These are phyloP conservation scores for Electrophaes corylata DNA, from an alignment of 2,888 invertebrate genomes.

Conservation along the genomic window DNA sequence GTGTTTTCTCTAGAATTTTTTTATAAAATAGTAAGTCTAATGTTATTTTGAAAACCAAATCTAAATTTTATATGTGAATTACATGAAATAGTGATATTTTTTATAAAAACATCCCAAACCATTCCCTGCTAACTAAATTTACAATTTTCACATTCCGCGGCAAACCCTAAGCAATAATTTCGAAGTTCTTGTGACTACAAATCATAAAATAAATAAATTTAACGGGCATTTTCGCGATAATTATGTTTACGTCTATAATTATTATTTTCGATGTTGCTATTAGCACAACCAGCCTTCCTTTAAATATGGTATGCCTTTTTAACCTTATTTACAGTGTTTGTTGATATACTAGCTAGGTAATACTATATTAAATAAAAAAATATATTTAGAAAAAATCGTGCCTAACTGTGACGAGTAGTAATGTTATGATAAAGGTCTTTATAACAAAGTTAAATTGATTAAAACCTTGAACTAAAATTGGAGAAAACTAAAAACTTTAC, in stretches of 20 bases:
- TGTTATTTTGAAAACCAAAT: too few relatives aligned
- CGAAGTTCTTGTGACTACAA: conserved; percentile 47
- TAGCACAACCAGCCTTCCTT: conserved; percentile 34
- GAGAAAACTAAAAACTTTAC: conserved; percentile 2
- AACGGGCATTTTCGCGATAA: conserved; percentile 46
- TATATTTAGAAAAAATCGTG: too few relatives aligned
- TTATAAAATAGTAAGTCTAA: too few relatives aligned
- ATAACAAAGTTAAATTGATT: neutral
- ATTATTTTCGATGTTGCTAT: conserved; percentile 47
- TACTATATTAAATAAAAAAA: neutral
- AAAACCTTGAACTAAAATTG: neutral
- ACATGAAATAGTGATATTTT: too few relatives aligned
- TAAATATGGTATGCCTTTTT: conserved; percentile 31
- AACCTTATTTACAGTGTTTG: conserved; percentile 23
- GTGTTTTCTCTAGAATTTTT: too few relatives aligned
- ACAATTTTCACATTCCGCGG: conserved; percentile 18
- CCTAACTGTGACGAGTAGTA: neutral
- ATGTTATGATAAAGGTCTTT: neutral
- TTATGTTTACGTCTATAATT: conserved; percentile 48
- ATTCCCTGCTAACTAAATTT: conserved; percentile 26
- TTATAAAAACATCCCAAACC: neutral
- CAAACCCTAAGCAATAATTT: conserved; percentile 31
- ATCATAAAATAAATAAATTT: conserved; percentile 52
- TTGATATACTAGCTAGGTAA: neutral
- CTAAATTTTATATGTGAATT: too few relatives aligned